Percentiles rank a stretch among this genome's conserved stretches.
Evolutionary conservation across 2,888 invertebrate genomes (phyloP).

Genomic region (Stegana nigrithorax): DNA sequence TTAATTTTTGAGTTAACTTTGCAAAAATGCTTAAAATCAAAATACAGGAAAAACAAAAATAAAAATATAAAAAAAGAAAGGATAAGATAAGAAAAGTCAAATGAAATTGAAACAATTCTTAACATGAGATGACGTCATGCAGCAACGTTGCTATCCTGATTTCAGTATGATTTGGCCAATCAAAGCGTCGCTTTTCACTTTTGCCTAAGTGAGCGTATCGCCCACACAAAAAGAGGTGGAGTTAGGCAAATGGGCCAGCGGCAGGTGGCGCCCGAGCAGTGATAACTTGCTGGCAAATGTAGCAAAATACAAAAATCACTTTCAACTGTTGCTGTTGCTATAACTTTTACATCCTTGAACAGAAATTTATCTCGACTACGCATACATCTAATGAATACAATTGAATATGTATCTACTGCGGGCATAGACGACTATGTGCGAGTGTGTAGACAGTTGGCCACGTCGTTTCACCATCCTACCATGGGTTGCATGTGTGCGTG

Average conservation of each 20-base stretch:
- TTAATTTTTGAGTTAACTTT: too few relatives aligned
- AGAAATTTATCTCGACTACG: slow-evolving; percentile 52
- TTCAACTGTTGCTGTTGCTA: too few relatives aligned
- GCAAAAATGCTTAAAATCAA: too few relatives aligned
- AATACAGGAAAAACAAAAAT: too few relatives aligned
- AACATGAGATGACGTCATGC: slow-evolving; percentile 46
- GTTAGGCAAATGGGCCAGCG: slow-evolving; percentile 33
- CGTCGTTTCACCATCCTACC: too few relatives aligned
- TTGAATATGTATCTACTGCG: slow-evolving; percentile 51
- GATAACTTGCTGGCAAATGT: neutral
- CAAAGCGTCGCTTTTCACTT: slow-evolving; percentile 58
- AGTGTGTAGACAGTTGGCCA: slow-evolving; percentile 5
- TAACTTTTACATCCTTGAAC: slow-evolving; percentile 60
- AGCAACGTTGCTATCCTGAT: slow-evolving; percentile 56
- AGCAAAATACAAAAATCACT: neutral
- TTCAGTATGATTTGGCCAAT: slow-evolving; percentile 69
- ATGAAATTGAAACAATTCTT: too few relatives aligned
- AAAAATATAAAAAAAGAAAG: neutral
- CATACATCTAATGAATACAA: slow-evolving; percentile 61
- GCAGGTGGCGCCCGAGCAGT: too few relatives aligned
- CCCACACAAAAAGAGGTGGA: slow-evolving; percentile 39
- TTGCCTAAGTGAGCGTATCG: slow-evolving; percentile 11
- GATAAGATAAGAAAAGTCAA: too few relatives aligned
- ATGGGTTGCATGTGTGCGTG: slow-evolving; percentile 2
- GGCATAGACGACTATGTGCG: neutral